Percentiles rank a stretch among this genome's conserved stretches.
Evolutionary conservation across 2,888 invertebrate genomes (phyloP).

Genomic region (Cotesia congregata): DNA sequence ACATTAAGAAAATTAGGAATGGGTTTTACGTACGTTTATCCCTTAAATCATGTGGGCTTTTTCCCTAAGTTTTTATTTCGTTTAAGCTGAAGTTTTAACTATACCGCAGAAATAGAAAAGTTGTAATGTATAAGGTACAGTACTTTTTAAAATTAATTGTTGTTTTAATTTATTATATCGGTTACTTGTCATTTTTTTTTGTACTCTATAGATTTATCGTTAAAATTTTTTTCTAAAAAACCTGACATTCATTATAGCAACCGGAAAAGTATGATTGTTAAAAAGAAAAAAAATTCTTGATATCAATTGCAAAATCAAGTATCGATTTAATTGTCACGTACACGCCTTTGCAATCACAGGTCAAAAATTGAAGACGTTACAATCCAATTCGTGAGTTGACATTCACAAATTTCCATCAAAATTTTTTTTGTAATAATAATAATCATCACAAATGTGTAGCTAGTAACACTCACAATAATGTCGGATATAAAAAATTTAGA

Average conservation of each 20-base stretch:
- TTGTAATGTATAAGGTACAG: not conserved
- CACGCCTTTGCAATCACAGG: not conserved
- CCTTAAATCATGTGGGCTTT: not conserved
- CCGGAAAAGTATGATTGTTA: not conserved
- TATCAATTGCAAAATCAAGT: not conserved
- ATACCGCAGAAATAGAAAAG: not conserved
- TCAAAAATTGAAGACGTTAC: not conserved
- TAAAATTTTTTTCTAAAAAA: not conserved
- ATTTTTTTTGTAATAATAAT: not conserved
- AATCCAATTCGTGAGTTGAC: not conserved
- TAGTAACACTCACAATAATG: too few relatives aligned
- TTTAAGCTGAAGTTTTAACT: not conserved
- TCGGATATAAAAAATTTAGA: too few relatives aligned
- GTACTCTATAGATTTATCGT: too few relatives aligned
- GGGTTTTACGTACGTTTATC: not conserved
- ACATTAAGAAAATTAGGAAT: not conserved
- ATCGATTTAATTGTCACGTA: constrained; percentile 23
- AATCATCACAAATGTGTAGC: not conserved
- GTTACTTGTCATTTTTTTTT: too few relatives aligned
- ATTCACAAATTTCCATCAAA: not conserved
- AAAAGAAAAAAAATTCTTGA: not conserved
- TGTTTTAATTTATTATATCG: too few relatives aligned
- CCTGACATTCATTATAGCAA: not conserved
- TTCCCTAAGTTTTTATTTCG: not conserved
- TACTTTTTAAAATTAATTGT: too few relatives aligned